A percentile compares a stretch with the other conserved stretches of the same genome.
phyloP scores from a whole-genome alignment of 2,797 vertebrate species.

The Tenualosa thibaudeaui region DNA sequence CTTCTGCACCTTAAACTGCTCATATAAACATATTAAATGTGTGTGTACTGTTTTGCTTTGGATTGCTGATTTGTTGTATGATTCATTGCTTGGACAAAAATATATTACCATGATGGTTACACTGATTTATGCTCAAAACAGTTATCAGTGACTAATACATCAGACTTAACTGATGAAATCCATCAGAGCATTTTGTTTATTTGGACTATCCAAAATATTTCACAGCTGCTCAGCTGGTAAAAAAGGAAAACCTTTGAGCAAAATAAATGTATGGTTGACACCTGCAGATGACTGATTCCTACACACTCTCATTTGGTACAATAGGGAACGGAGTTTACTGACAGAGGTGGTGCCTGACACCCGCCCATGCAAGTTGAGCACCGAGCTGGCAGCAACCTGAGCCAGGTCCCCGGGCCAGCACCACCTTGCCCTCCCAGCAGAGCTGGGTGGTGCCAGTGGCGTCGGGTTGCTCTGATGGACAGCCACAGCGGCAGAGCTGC shows the following conservation, averaged over 20 bases:
- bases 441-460: conserved; percentile 24
- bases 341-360: background rate
- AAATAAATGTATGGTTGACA: background rate
- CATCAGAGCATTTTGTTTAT: background rate
- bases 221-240: background rate
- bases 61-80: background rate
- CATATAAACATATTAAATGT: too few species aligned
- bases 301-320: background rate
- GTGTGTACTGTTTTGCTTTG: background rate
- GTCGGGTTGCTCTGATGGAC: conserved; percentile 48
- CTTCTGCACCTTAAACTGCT: background rate
- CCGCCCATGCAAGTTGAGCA: conserved; percentile 21
- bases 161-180: background rate
- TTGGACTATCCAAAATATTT: background rate
- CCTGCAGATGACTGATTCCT: background rate
- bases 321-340: background rate
- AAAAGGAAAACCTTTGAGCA: background rate
- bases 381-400: conserved; percentile 44
- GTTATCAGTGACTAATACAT: background rate
- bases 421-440: conserved; percentile 33
- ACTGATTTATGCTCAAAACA: background rate
- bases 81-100: background rate
- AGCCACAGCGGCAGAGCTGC: conserved; percentile 43
- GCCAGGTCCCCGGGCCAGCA: conserved; percentile 22
- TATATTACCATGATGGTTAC: background rate